A percentile compares a stretch with the other conserved stretches of the same genome.
Evolutionary conservation across 2,113 vertebrate genomes (phyloP).

Genomic region (pig (Sus scrofa)): DNA sequence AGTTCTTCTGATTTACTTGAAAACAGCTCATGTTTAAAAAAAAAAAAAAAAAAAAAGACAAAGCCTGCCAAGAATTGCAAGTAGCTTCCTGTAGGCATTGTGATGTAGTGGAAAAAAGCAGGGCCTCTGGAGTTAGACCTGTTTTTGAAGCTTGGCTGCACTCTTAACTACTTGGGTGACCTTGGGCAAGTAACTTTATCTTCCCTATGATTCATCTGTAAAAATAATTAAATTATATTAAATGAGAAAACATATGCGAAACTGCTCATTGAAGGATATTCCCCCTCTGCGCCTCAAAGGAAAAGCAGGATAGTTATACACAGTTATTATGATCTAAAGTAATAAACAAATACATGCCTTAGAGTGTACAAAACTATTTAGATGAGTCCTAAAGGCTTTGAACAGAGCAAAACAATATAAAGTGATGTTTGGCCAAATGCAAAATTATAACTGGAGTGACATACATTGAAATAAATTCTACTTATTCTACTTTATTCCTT

Average conservation of each 20-base stretch:
- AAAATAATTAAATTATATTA: constrained; percentile 74
- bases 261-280: constrained; percentile 52
- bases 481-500: background rate
- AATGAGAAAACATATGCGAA: constrained; percentile 69
- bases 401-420: background rate
- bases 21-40: constrained; percentile 62
- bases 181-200: constrained; percentile 79
- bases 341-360: constrained; percentile 43
- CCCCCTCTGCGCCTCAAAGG: background rate
- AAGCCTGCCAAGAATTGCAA: constrained; percentile 71
- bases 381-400: constrained; percentile 12
- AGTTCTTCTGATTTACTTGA: constrained; percentile 69
- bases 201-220: constrained; percentile 69
- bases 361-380: background rate
- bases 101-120: constrained; percentile 67
- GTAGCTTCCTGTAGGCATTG: constrained; percentile 69
- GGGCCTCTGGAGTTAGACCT: constrained; percentile 30
- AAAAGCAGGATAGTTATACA: constrained; percentile 47
- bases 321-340: constrained; percentile 6
- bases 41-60: constrained; percentile 44
- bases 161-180: constrained; percentile 71
- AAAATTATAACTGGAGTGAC: constrained; percentile 38
- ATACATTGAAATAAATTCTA: constrained; percentile 43
- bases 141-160: constrained; percentile 63
- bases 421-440: background rate